Evolutionary conservation across 53 echinoderm and acorn worm species (phyloP), one percentile per base, ranked within the genome.

Genomic region (Holothuria leucospilota): DNA sequence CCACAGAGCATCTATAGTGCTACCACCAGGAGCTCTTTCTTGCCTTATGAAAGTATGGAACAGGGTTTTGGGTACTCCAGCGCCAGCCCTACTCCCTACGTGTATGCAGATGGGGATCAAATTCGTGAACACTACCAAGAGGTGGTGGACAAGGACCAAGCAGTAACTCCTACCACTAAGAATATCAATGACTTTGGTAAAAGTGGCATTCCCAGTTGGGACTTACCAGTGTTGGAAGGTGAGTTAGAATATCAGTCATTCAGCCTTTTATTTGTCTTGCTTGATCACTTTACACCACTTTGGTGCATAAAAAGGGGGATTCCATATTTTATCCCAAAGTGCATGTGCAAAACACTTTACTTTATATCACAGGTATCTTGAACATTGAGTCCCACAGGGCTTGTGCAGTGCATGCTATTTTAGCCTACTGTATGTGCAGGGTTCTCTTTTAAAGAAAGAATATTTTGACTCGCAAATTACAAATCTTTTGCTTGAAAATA

Each of bases 1-100:
- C 96, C 96, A 2, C 93, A 92, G 58, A 96, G 96, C 77, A 94
- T 96, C 65, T 96, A 96, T 68, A 90, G 93, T 38, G 86, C 90
- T 6, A 91, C 72, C 23, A 79, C 94, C 2, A 87, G 93, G 0
- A 89, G 87, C 7, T 71, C 59, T 20, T 96, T 92, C 77, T 82
- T 87, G 39, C 87, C 80, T 9, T 90, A 92, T 62, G 84, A 84
- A 34, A 80, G 68, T 29, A 85, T 74, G 13, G 93, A 89, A 71
- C 82, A 77, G 6, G 81, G 71, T 16, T 77, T 68, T 21, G 18
- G 30, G 25, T 41, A 78, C 39, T 84, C 88, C 30, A 73, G 63
- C 1, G 81, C 21, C 61, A 88, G 63, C 53, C 81, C 92, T 42
- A 62, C 89, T 2, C 82, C 88, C 13, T 94, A 88, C 61, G 85